These are phyloP conservation scores for Heteractis magnifica DNA, from an alignment of 92 coral and sea anemone genomes.

Conservation along the genomic window DNA sequence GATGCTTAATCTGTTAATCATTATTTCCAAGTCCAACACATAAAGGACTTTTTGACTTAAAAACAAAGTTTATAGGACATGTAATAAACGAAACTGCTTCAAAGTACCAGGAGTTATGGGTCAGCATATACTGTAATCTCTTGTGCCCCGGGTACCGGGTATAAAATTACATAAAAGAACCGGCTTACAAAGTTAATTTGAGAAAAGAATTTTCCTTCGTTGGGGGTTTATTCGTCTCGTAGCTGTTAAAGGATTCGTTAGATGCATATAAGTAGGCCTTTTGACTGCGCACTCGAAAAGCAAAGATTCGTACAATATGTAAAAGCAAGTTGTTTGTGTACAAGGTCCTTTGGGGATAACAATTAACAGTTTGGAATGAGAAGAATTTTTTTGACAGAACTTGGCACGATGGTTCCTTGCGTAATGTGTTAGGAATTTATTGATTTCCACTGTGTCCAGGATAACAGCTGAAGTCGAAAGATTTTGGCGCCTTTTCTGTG, in stretches of 20 bases:
- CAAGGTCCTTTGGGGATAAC: slow-evolving; percentile 69
- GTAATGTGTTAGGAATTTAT: slow-evolving; percentile 17
- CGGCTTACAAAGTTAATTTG: not conserved
- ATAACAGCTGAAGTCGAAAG: not conserved
- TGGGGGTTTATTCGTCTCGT: not conserved
- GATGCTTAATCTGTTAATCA: slow-evolving; percentile 56
- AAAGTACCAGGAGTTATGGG: slow-evolving; percentile 12
- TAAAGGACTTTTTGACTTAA: slow-evolving; percentile 42
- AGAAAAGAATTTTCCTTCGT: not conserved
- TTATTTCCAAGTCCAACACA: slow-evolving; percentile 50
- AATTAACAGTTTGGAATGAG: slow-evolving; percentile 64
- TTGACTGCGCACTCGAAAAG: slow-evolving; percentile 14
- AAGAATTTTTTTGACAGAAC: slow-evolving; percentile 47
- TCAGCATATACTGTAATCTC: not conserved
- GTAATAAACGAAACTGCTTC: slow-evolving; percentile 29
- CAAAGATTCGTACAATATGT: slow-evolving; percentile 20
- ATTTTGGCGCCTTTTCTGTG: slow-evolving; percentile 5
- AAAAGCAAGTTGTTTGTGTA: slow-evolving; percentile 32
- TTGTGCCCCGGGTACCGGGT: slow-evolving; percentile 19
- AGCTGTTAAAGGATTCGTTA: not conserved
- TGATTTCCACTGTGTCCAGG: not conserved
- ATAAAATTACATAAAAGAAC: slow-evolving; percentile 35
- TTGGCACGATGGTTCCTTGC: slow-evolving; percentile 39
- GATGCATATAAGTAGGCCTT: slow-evolving; percentile 3
- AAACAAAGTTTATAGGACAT: slow-evolving; percentile 28